Evolutionary conservation across 2,888 invertebrate genomes (phyloP), one percentile per base, ranked within the genome.

Genomic region (Aleiodes alternator): DNA sequence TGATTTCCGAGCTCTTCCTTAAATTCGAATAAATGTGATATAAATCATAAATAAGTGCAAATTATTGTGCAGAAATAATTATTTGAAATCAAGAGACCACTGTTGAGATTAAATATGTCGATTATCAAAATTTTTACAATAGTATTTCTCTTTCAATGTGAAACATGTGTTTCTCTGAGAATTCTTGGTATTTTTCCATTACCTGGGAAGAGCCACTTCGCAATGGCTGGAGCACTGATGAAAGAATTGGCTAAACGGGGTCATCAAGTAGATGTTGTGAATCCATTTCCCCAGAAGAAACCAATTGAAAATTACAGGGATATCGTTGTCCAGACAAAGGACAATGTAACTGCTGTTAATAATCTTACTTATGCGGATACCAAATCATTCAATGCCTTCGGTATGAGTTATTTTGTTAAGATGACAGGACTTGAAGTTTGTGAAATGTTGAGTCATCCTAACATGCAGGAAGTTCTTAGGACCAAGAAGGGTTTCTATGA

Each of bases 171-270:
- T 4, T 83, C 82, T 0, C 87, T 90, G 0, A 87, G 88, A 72
- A 80, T 81, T 56, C 81, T 91, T 34, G 90, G 88, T 0, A 83
- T 90, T 0, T 90, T 89, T 75, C 86, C 88, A 1, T 90, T 90
- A 76, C 88, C 90, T 11, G 89, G 88, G 8, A 90, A 86, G 72
- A 91, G 91, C 61, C 91, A 91, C 74, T 89, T 86, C 23, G 89
- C 89, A 84, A 90, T 91, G 87, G 87, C 87, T 73, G 87, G 85
- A 29, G 83, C 90, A 0, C 77, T 91, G 66, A 85, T 90, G 5
- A 86, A 85, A 68, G 90, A 89, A 57, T 86, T 91, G 3, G 82
- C 90, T 2, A 80, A 83, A 14, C 81, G 88, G 14, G 90, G 91
- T 0, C 91, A 91, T 78, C 88, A 90, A 72, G 87, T 91, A 7